Percentiles rank a stretch among this genome's conserved stretches.
Evolutionary conservation across 1,140 invertebrate species (phyloP).

Genomic region (Bombus vancouverensis): DNA sequence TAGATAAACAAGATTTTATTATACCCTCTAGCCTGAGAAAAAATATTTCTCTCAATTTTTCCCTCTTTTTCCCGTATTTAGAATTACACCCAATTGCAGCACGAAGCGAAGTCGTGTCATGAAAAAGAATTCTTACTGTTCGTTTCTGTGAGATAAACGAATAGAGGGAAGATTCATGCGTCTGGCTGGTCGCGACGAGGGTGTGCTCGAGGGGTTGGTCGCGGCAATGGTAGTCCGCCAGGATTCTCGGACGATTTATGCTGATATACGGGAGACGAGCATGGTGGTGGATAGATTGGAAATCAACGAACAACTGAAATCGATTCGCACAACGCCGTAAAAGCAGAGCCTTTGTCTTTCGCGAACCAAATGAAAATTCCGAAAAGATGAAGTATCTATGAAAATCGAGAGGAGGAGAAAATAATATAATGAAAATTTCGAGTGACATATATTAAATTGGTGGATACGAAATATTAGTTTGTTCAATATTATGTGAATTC

Average conservation of each 20-base stretch:
- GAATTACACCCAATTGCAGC: conserved; percentile 16
- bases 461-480: no score
- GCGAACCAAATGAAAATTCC: neutral
- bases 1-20: neutral
- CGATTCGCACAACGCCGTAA: neutral
- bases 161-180: conserved; percentile 32
- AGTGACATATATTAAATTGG: neutral
- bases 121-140: neutral
- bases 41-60: conserved; percentile 32
- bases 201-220: conserved; percentile 29
- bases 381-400: neutral
- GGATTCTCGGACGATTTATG: conserved; percentile 51
- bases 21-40: neutral
- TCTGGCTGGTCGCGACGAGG: conserved; percentile 20
- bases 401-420: neutral
- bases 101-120: neutral
- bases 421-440: neutral
- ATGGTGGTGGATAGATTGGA: neutral
- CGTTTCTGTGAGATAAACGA: conserved; percentile 17
- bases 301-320: conserved; percentile 20
- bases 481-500: no score
- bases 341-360: neutral
- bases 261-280: conserved; percentile 24
- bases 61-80: conserved; percentile 2
- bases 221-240: conserved; percentile 8